Percentiles rank a stretch among this genome's conserved stretches.
Conservation (phyloP, 2,888 invertebrate species). For the Tipula lateralis region DNA sequence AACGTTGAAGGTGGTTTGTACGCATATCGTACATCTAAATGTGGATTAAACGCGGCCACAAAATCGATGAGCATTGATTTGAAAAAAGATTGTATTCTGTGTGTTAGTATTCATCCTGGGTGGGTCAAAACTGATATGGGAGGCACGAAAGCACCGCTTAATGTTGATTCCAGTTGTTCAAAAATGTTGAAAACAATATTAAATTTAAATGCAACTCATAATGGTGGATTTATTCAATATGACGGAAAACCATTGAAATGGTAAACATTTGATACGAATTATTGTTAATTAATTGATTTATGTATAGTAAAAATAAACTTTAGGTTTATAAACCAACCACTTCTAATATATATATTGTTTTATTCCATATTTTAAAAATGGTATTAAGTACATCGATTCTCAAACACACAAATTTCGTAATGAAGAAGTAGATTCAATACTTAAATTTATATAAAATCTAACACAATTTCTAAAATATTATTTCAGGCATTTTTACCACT, state of each 20-base stretch:
- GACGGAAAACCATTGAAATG: slow-evolving; percentile 70
- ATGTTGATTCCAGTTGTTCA: slow-evolving; percentile 61
- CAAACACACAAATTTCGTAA: neutral
- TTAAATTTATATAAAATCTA: neutral
- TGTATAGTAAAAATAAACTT: neutral
- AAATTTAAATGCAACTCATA: slow-evolving; percentile 59
- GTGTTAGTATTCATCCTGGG: slow-evolving; percentile 76
- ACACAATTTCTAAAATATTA: neutral
- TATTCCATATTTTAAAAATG: neutral
- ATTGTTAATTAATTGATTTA: neutral
- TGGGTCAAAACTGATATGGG: slow-evolving; percentile 92
- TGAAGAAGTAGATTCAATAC: no score
- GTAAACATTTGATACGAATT: slow-evolving; percentile 51
- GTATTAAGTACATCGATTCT: neutral
- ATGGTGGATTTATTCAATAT: slow-evolving; percentile 72
- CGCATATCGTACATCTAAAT: slow-evolving; percentile 82
- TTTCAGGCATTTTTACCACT: slow-evolving; percentile 65
- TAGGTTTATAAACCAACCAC: neutral
- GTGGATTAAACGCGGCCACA: slow-evolving; percentile 80
- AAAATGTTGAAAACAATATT: slow-evolving; percentile 63
- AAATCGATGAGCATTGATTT: slow-evolving; percentile 79
- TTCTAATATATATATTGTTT: neutral
- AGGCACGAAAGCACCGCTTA: slow-evolving; percentile 70
- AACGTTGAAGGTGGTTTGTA: slow-evolving; percentile 76
- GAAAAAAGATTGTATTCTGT: slow-evolving; percentile 67